Percentiles rank a stretch among this genome's conserved stretches.
Evolutionary conservation across 2,797 vertebrate species (phyloP).

Genomic region (Varecia variegata): DNA sequence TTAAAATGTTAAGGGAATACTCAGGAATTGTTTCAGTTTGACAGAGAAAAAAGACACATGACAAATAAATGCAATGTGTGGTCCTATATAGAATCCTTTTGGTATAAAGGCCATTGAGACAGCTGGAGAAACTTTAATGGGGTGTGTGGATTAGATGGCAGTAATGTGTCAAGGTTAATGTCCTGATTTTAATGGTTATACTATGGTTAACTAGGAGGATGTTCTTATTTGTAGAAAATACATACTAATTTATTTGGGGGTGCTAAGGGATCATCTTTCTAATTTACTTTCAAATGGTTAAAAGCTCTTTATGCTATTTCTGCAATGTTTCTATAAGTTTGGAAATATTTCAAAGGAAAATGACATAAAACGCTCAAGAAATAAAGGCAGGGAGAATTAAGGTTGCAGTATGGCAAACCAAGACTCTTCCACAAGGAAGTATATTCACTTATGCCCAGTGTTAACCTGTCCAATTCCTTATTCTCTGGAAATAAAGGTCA

Average conservation of each 20-base stretch:
- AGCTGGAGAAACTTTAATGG: neutral
- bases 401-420: neutral
- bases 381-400: neutral
- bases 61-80: neutral
- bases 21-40: neutral
- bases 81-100: neutral
- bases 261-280: neutral
- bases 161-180: neutral
- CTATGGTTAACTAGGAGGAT: neutral
- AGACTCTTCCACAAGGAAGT: neutral
- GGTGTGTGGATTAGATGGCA: neutral
- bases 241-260: neutral
- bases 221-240: neutral
- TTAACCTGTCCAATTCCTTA: neutral
- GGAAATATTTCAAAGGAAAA: slow-evolving; percentile 33
- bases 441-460: neutral
- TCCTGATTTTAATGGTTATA: neutral
- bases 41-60: neutral
- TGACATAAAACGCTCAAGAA: slow-evolving; percentile 25
- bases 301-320: neutral
- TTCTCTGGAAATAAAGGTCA: neutral
- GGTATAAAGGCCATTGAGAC: neutral
- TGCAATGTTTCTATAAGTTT: neutral
- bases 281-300: slow-evolving; percentile 1
- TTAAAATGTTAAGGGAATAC: neutral